These are phyloP conservation scores for Tortricodes alternella DNA, from an alignment of 2,888 invertebrate genomes.

Conservation along the genomic window DNA sequence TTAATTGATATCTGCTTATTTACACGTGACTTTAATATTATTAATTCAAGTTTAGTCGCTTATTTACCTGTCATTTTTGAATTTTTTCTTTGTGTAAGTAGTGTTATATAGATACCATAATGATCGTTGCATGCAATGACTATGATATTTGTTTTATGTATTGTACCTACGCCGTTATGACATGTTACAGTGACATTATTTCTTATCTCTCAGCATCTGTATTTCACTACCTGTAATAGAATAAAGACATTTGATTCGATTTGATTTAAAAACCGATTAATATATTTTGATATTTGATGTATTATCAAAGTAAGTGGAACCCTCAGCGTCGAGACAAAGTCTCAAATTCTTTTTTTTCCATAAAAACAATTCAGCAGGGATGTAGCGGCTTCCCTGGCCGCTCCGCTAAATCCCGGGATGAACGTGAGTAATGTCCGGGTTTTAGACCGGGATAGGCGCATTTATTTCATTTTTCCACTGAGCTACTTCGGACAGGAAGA, in stretches of 20 bases:
- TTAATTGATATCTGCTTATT: too few species aligned
- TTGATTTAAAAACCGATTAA: background rate
- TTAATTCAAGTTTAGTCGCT: too few species aligned
- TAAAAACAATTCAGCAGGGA: conserved; percentile 30
- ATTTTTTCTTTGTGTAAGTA: too few species aligned
- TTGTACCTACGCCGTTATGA: too few species aligned
- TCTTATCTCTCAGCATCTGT: too few species aligned
- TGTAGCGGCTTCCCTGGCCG: conserved; percentile 22
- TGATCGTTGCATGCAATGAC: too few species aligned
- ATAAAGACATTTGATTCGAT: background rate
- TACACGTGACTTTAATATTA: too few species aligned
- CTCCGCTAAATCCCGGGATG: conserved; percentile 24
- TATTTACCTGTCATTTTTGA: too few species aligned
- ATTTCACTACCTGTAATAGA: too few species aligned
- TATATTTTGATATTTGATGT: background rate
- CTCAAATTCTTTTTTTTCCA: conserved; percentile 11
- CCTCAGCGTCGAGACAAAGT: background rate
- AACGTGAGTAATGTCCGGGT: conserved; percentile 29
- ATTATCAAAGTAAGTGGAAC: background rate
- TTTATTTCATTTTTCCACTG: conserved; percentile 28
- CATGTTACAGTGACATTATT: too few species aligned
- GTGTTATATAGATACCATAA: too few species aligned
- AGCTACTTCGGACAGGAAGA: conserved; percentile 14
- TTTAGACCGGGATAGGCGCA: conserved; percentile 19
- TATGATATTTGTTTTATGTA: too few species aligned